Evolutionary conservation across 2,888 invertebrate species (phyloP).

Genomic region (Pyrrhia umbra): DNA sequence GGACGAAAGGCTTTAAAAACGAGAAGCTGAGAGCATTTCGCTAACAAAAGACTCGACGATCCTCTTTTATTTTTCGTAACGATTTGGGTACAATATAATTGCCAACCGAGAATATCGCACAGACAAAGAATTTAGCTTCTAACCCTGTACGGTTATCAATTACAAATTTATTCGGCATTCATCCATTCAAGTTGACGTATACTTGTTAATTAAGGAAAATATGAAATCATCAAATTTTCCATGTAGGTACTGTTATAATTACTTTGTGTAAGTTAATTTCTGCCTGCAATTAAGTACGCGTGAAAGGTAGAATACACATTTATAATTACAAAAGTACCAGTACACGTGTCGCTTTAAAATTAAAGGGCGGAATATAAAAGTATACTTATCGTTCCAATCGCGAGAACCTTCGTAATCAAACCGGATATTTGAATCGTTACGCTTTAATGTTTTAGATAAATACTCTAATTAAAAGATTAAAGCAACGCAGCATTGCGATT

Average conservation of each 20-base stretch:
- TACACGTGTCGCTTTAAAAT: constrained; percentile 16
- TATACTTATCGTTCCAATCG: constrained; percentile 10
- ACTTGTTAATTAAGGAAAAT: constrained; percentile 2
- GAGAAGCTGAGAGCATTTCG: constrained; percentile 54
- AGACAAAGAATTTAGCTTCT: constrained; percentile 5
- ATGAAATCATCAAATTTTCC: background rate
- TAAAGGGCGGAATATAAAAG: constrained; percentile 1
- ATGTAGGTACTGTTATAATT: background rate
- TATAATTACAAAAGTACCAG: constrained; percentile 29
- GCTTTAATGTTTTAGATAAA: constrained; percentile 20
- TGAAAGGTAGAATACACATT: background rate
- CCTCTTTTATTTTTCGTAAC: constrained; percentile 57
- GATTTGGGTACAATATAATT: constrained; percentile 51
- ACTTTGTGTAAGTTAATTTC: background rate
- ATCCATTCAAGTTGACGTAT: background rate
- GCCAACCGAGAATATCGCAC: constrained; percentile 23
- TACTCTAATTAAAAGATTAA: constrained; percentile 16
- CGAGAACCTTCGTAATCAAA: constrained; percentile 29
- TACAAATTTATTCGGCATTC: constrained; percentile 1
- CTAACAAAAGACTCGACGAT: constrained; percentile 50
- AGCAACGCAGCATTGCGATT: constrained; percentile 1
- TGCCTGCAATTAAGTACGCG: background rate
- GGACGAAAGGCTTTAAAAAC: constrained; percentile 65
- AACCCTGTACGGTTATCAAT: background rate
- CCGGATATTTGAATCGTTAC: constrained; percentile 29